phyloP scores from a whole-genome alignment of 2,113 vertebrate species.

The Embiotoca jacksoni region DNA sequence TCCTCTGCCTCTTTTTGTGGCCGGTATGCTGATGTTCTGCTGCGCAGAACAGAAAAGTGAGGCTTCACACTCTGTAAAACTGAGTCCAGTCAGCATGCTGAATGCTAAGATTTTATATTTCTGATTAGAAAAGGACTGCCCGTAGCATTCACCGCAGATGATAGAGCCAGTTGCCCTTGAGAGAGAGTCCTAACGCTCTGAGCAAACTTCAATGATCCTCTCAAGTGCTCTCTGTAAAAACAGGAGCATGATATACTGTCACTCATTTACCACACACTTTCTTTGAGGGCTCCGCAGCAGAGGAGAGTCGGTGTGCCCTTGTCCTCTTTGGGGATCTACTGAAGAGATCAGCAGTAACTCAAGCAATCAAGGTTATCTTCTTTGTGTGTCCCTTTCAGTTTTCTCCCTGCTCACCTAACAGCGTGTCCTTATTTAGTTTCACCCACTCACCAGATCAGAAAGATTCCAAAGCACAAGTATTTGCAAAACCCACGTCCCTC shows the following conservation, averaged over 20 bases:
- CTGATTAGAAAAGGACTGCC: constrained; percentile 51
- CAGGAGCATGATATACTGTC: constrained; percentile 58
- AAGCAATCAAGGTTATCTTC: constrained; percentile 65
- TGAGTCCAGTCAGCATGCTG: constrained; percentile 35
- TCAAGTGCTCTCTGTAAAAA: constrained; percentile 66
- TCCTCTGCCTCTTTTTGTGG: constrained; percentile 44
- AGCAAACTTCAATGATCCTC: constrained; percentile 61
- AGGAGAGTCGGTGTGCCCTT: constrained; percentile 39
- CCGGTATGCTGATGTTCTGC: constrained; percentile 58
- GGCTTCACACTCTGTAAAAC: constrained; percentile 51
- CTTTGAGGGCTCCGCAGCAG: constrained; percentile 22
- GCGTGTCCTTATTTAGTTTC: constrained; percentile 42
- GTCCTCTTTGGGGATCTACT: constrained; percentile 33
- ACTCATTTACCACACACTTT: constrained; percentile 54
- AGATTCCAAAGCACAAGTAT: constrained; percentile 30
- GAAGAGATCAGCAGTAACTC: constrained; percentile 62
- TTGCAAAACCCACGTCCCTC: constrained; percentile 12
- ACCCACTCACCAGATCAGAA: constrained; percentile 46
- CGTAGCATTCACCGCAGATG: constrained; percentile 32
- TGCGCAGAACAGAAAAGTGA: constrained; percentile 49
- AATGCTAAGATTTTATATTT: constrained; percentile 62
- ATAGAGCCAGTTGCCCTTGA: constrained; percentile 59
- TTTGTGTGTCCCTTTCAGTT: constrained; percentile 47
- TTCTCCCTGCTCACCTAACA: constrained; percentile 33
- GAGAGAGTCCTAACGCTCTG: constrained; percentile 50